Conservation (phyloP, 2,113 vertebrate species). For the Maccullochella peelii region DNA sequence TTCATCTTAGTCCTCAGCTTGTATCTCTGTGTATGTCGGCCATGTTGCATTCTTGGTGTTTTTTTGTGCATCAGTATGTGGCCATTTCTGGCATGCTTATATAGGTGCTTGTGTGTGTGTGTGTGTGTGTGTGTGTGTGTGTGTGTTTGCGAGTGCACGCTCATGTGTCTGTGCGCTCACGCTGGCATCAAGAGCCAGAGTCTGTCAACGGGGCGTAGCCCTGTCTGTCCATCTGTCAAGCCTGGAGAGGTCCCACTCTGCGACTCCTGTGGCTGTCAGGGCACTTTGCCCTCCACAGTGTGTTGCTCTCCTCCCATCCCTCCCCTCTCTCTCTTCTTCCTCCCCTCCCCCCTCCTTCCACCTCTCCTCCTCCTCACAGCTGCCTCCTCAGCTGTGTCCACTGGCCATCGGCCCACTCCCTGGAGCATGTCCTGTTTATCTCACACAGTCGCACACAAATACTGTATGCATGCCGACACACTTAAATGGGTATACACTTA, state of each 20-base stretch:
- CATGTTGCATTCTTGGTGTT: background rate
- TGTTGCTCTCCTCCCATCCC: constrained; percentile 50
- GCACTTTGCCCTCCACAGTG: constrained; percentile 70
- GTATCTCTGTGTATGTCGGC: background rate
- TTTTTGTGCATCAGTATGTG: constrained; percentile 11
- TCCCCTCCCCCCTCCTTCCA: constrained; percentile 17
- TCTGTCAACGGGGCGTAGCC: constrained; percentile 55
- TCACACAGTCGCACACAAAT: constrained; percentile 39
- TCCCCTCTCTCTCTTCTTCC: constrained; percentile 1
- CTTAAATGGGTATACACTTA: background rate
- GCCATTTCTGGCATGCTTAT: background rate
- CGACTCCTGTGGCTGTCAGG: constrained; percentile 67
- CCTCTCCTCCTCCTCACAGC: constrained; percentile 74
- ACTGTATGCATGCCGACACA: constrained; percentile 38
- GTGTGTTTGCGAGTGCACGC: background rate
- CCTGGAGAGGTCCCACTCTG: constrained; percentile 70
- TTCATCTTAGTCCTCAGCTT: background rate
- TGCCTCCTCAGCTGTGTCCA: constrained; percentile 83
- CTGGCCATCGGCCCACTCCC: constrained; percentile 76
- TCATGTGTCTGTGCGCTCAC: constrained; percentile 19
- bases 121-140: background rate
- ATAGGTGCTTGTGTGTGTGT: constrained; percentile 9
- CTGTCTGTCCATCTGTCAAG: constrained; percentile 78
- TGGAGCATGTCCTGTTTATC: constrained; percentile 80
- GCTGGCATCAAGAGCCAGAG: constrained; percentile 45